These are phyloP conservation scores for Odocoileus virginianus DNA, from an alignment of 2,113 vertebrate genomes.

Conservation along the genomic window DNA sequence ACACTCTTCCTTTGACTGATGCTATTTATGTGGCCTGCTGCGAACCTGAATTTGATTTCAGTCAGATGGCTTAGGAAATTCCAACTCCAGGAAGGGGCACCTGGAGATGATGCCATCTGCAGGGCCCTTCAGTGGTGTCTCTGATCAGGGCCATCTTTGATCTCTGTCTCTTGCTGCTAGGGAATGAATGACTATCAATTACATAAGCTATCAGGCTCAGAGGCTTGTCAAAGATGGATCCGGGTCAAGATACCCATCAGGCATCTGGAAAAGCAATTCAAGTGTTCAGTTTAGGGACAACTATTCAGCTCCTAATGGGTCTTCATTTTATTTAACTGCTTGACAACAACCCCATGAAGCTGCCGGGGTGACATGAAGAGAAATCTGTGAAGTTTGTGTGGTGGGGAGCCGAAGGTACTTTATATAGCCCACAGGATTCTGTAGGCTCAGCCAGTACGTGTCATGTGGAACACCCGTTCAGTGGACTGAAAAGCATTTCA, in stretches of 20 bases:
- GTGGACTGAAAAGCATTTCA: slow-evolving; percentile 55
- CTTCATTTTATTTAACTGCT: slow-evolving; percentile 6
- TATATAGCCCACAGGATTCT: not conserved
- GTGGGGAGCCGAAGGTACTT: not conserved
- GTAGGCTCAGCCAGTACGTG: not conserved
- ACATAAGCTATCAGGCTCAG: not conserved
- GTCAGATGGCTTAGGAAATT: slow-evolving; percentile 6
- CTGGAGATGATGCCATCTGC: not conserved
- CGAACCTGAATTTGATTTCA: slow-evolving; percentile 28
- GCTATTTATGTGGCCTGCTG: not conserved
- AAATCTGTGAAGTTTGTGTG: not conserved
- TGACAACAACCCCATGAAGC: not conserved
- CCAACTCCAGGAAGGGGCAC: not conserved
- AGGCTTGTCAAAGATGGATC: not conserved
- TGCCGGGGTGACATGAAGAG: not conserved
- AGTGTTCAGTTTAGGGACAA: not conserved
- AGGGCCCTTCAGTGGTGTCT: not conserved
- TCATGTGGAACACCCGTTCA: slow-evolving; percentile 16
- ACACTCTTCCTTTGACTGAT: slow-evolving; percentile 32
- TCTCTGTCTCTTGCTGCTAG: slow-evolving; percentile 19
- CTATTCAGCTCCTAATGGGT: not conserved
- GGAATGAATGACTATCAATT: slow-evolving; percentile 20
- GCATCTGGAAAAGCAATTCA: slow-evolving; percentile 3
- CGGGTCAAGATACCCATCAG: not conserved
- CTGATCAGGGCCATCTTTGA: slow-evolving; percentile 28